These are phyloP conservation scores for Drosophila sucinea DNA, from an alignment of 1,140 invertebrate genomes.

Conservation along the genomic window DNA sequence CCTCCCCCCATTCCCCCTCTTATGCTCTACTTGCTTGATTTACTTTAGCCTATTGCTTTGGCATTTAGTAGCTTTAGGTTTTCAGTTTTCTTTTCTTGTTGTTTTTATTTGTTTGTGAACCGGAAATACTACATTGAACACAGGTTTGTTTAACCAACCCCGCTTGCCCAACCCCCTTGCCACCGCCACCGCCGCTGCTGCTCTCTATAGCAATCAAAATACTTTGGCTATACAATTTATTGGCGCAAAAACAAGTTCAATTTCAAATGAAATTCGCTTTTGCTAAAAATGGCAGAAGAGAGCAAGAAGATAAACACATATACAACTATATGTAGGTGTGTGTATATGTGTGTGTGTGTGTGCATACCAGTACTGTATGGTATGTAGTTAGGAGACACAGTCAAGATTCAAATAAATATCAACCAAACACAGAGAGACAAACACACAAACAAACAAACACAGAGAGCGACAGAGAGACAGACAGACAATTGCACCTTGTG, in stretches of 20 bases:
- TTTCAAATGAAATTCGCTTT: slow-evolving; percentile 78
- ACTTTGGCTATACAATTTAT: slow-evolving; percentile 81
- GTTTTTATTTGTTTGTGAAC: slow-evolving; percentile 56
- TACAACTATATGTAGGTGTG: slow-evolving; percentile 24
- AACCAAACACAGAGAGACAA: slow-evolving; percentile 55
- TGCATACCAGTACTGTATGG: slow-evolving; percentile 42
- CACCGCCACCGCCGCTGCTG: slow-evolving; percentile 11
- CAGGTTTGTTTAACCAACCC: slow-evolving; percentile 41
- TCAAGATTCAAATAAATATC: slow-evolving; percentile 81
- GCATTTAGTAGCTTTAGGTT: slow-evolving; percentile 73
- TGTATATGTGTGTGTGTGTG: slow-evolving; percentile 10
- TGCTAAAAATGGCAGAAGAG: slow-evolving; percentile 44
- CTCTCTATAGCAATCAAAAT: slow-evolving; percentile 65
- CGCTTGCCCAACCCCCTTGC: slow-evolving; percentile 17
- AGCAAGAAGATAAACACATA: slow-evolving; percentile 49
- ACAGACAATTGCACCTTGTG: slow-evolving; percentile 64
- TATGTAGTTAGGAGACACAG: slow-evolving; percentile 49
- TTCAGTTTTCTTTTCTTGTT: slow-evolving; percentile 63
- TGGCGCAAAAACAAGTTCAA: slow-evolving; percentile 80
- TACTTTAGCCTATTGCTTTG: slow-evolving; percentile 79
- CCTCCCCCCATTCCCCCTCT: neutral
- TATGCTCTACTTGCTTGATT: slow-evolving; percentile 57
- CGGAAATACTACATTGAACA: slow-evolving; percentile 68
- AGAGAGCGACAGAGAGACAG: slow-evolving; percentile 42
- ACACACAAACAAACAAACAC: slow-evolving; percentile 45